A percentile compares a stretch with the other conserved stretches of the same genome.
Conservation (phyloP, 1,140 invertebrate genomes). For the Zophobas morio region DNA sequence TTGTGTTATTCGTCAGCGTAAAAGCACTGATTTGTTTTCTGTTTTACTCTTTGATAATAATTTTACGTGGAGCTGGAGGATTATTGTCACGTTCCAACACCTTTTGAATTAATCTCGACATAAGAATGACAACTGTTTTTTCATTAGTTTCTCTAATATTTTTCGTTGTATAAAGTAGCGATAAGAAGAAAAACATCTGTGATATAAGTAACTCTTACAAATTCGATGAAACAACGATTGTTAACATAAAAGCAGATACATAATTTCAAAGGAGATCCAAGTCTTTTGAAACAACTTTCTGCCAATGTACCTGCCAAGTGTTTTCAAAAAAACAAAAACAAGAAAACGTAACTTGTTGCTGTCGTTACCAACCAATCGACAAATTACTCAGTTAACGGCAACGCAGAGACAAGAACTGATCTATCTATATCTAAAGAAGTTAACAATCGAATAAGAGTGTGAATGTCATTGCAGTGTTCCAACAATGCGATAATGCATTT, state of each 20-base stretch:
- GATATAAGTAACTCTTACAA: slow-evolving; percentile 59
- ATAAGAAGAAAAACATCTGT: slow-evolving; percentile 63
- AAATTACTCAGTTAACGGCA: slow-evolving; percentile 11
- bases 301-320: slow-evolving; percentile 55
- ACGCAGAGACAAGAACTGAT: slow-evolving; percentile 30
- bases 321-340: slow-evolving; percentile 42
- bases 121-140: slow-evolving; percentile 38
- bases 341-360: slow-evolving; percentile 13
- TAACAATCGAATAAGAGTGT: slow-evolving; percentile 48
- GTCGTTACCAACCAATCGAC: slow-evolving; percentile 1
- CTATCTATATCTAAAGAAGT: slow-evolving; percentile 11
- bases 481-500: slow-evolving; percentile 45
- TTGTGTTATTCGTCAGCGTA: background rate
- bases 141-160: slow-evolving; percentile 2
- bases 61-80: background rate
- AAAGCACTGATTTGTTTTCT: slow-evolving; percentile 3
- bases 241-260: slow-evolving; percentile 51
- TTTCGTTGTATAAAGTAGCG: slow-evolving; percentile 53
- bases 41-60: slow-evolving; percentile 8
- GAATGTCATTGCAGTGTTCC: slow-evolving; percentile 40
- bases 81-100: slow-evolving; percentile 17
- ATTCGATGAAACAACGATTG: slow-evolving; percentile 60
- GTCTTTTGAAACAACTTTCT: slow-evolving; percentile 36
- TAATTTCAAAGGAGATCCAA: slow-evolving; percentile 6
- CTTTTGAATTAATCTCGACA: slow-evolving; percentile 17